These are phyloP conservation scores for Ianthella basta DNA, from an alignment of 37 sponge, comb jelly and placozoan species.

Conservation along the genomic window DNA sequence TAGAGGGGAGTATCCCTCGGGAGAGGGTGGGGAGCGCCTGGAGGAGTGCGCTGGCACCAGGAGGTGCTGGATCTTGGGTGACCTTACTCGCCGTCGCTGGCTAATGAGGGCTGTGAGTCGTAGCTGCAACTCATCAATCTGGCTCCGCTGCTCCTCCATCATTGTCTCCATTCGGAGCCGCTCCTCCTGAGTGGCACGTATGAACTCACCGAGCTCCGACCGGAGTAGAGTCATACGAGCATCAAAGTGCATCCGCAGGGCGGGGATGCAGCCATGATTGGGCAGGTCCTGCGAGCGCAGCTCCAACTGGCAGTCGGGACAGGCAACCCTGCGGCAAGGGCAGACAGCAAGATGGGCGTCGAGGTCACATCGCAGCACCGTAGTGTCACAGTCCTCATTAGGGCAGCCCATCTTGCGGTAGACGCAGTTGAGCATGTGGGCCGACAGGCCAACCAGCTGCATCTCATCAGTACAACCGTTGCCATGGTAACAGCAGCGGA, in stretches of 20 bases:
- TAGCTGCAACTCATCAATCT: constrained; percentile 36
- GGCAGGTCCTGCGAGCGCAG: neutral
- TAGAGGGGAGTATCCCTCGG: neutral
- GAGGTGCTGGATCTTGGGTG: neutral
- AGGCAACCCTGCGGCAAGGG: constrained; percentile 26
- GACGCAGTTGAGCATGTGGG: constrained; percentile 34
- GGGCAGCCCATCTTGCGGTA: constrained; percentile 47
- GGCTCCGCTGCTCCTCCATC: constrained; percentile 40
- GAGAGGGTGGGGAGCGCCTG: neutral
- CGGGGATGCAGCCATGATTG: constrained; percentile 41
- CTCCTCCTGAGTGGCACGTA: constrained; percentile 30
- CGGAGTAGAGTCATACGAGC: constrained; percentile 18
- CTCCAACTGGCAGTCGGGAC: constrained; percentile 34
- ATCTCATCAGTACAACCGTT: constrained; percentile 49
- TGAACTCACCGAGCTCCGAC: constrained; percentile 32
- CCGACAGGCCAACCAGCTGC: constrained; percentile 24
- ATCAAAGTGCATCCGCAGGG: constrained; percentile 33
- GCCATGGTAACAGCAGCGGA: constrained; percentile 33
- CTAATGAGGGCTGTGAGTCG: neutral
- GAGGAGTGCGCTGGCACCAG: neutral
- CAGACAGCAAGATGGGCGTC: constrained; percentile 39
- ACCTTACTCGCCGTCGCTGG: neutral
- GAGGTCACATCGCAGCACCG: constrained; percentile 27
- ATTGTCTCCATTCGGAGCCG: constrained; percentile 13
- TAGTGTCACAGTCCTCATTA: constrained; percentile 34